Base-by-base conservation (phyloP, 2,888 invertebrate genomes). In the Lepidonotus clava region DNA sequence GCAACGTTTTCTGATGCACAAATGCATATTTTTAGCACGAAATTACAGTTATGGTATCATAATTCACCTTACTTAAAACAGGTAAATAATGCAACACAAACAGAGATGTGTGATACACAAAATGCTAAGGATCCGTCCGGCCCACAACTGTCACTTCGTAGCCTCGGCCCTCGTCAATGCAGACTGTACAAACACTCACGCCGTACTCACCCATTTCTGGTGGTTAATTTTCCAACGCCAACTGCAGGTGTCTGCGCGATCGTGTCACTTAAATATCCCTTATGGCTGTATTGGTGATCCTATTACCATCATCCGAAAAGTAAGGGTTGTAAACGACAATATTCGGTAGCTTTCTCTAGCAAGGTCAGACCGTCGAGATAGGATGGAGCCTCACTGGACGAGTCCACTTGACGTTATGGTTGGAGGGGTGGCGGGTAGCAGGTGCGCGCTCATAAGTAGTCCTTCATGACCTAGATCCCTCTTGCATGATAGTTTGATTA, bases 291-390 rank as follows among this genome's bases (percentile, higher is more conserved):
- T 36, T 38, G 38, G 71, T 71, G 11, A 71, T 71, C 38, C 14
- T 21, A 71, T 71, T 21, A 71, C 38, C 71, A 71, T 71, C 34
- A 71, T 71, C 71, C 71, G 71, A 71, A 71, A 71, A 71, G n/a
- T 71, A 71, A 71, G 71, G 71, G 71, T 34, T 36, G 71, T 71
- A 71, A 71, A 71, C 71, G 71, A 71, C 38, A 71, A 61, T 21
- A 36, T 71, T 71, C 71, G 71, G 71, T n/a, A 71, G 71, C 71
- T 71, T 36, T 71, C 71, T 34, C 36, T 34, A 71, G 71, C 71
- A 71, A 71, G 71, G 71, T 71, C 71, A 71, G 71, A 71, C 36
- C 71, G 71, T 71, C 71, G 71, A 71, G 71, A 71, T 71, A 34
- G 18, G 11, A n/a, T 71, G 71, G 71, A 71, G 71, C 71, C 38